Base-by-base conservation (phyloP, 1,140 invertebrate genomes). In the Acromyrmex echinatior region DNA sequence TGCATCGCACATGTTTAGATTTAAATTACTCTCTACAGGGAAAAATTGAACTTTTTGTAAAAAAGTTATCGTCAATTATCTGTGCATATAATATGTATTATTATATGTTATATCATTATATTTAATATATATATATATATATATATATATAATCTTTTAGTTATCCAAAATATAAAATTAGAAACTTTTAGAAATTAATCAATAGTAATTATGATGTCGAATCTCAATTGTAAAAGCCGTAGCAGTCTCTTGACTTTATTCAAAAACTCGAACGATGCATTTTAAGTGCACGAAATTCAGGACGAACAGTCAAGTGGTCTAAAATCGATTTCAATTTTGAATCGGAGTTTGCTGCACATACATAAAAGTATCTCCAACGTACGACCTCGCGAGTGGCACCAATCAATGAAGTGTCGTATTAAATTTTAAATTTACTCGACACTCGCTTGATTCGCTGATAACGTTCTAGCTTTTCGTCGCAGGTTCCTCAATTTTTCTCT, bases 391-490 rank as follows among this genome's bases (percentile, higher is more conserved):
- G 35, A 81, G 31, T 45, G 16, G 21, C 66, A 71, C 31, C 51
- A 31, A 82, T 74, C 70, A 74, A 84, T 84, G 56, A 84, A 74
- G 25, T 74, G 56, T 84, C 66, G 31, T 81, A 53, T 39, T 7
- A 74, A 2, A 21, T 4, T n/a, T 62, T 45, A 76, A 51, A 51
- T 74, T 12, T 82, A 76, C 18, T 84, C 21, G 25, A 62, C 53
- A 28, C 56, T 12, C 18, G n/a, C 45, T 53, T 31, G 28, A 28
- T 35, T 28, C 28, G 28, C n/a, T 9, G n/a, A 21, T 25, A 39
- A 68, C 6, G 0, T 58, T 45, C 35, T 25, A 5, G 6, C 25
- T 39, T 31, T 18, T 14, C 31, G 12, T 31, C 25, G 35, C 25
- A 14, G 12, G 14, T 70, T 35, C 4, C n/a, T 5, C 53, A 65